Percentiles rank a stretch among this genome's conserved stretches.
These are phyloP conservation scores for Eupithecia abbreviata DNA, from an alignment of 2,888 invertebrate genomes.

Conservation along the genomic window DNA sequence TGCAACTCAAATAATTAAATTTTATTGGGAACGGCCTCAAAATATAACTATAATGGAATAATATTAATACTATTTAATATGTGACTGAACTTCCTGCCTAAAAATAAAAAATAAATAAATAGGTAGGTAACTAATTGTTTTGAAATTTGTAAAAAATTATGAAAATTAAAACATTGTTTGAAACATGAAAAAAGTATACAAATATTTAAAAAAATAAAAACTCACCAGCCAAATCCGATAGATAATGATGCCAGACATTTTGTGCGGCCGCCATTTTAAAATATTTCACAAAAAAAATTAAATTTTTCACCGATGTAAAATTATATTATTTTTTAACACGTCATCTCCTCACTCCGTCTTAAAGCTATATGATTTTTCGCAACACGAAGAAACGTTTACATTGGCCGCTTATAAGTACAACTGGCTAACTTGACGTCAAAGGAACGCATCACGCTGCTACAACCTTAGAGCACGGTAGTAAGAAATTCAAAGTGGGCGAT, in stretches of 20 bases:
- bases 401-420: background rate
- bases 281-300: background rate
- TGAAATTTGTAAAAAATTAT: background rate
- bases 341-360: background rate
- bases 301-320: background rate
- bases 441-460: background rate
- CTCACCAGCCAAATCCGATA: conserved; percentile 8
- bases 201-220: background rate
- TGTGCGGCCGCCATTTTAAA: background rate
- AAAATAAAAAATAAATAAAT: background rate
- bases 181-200: no score
- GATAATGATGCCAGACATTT: conserved; percentile 3
- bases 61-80: no score
- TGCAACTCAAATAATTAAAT: background rate
- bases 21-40: background rate
- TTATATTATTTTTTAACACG: background rate
- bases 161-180: background rate
- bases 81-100: background rate
- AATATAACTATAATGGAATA: background rate
- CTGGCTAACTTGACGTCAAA: conserved; percentile 4
- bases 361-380: background rate
- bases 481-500: background rate
- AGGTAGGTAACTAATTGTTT: background rate
- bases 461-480: background rate
- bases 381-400: background rate